Evolutionary conservation across 2,888 invertebrate species (phyloP).

Genomic region (Ochlodes sylvanus): DNA sequence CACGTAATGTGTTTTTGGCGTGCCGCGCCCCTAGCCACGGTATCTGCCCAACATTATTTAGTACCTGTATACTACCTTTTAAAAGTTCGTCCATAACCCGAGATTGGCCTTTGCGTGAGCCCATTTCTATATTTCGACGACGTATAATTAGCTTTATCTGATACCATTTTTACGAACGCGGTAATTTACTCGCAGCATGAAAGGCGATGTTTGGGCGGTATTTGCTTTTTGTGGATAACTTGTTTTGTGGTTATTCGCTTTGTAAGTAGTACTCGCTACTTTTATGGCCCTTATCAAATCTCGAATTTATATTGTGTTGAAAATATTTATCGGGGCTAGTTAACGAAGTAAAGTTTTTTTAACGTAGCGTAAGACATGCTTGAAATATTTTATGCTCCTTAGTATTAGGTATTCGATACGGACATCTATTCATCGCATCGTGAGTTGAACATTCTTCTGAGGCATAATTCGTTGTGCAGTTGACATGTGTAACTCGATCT

Average conservation of each 20-base stretch:
- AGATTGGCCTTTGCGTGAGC: slow-evolving; percentile 76
- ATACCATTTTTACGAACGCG: slow-evolving; percentile 70
- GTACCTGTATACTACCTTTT: slow-evolving; percentile 70
- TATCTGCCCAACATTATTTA: slow-evolving; percentile 75
- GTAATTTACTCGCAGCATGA: slow-evolving; percentile 71
- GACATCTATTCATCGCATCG: slow-evolving; percentile 6
- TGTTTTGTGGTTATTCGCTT: slow-evolving; percentile 41
- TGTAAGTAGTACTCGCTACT: slow-evolving; percentile 36
- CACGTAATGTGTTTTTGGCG: slow-evolving; percentile 80
- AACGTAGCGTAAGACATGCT: slow-evolving; percentile 8
- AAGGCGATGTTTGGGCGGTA: slow-evolving; percentile 60
- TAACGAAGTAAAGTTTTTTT: slow-evolving; percentile 17
- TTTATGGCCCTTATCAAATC: slow-evolving; percentile 27
- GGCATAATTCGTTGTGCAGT: slow-evolving; percentile 44
- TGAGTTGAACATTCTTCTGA: slow-evolving; percentile 27
- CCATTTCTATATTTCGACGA: slow-evolving; percentile 70
- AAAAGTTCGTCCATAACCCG: slow-evolving; percentile 70
- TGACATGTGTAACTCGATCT: slow-evolving; percentile 45
- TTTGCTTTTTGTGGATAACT: slow-evolving; percentile 47
- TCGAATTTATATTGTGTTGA: slow-evolving; percentile 25
- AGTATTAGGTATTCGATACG: slow-evolving; percentile 6
- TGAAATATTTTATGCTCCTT: slow-evolving; percentile 15
- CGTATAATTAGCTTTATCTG: slow-evolving; percentile 77
- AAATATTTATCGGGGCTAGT: slow-evolving; percentile 6
- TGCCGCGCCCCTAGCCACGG: slow-evolving; percentile 73